Base-by-base conservation (phyloP, 2,797 vertebrate genomes). In the Poecilia gillii region DNA sequence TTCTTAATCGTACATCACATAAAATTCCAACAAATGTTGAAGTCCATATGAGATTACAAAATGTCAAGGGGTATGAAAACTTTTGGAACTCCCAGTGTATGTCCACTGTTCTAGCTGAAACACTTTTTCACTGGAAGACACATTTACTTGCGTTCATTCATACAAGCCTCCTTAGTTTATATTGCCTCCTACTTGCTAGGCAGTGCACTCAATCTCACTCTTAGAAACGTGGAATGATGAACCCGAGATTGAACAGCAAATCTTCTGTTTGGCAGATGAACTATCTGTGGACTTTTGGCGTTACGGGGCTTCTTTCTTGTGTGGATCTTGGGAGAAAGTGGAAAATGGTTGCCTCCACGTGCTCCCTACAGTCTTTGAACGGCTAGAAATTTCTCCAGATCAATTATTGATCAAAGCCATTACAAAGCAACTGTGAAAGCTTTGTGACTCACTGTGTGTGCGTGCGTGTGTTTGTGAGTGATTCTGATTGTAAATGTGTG, bases 381-480 rank as follows among this genome's bases (percentile, higher is more conserved):
- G 88, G 84, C 84, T 83, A 74, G 88, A 93, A 87, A 78, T 89
- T 77, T 80, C 83, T 84, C 84, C 91, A 89, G 89, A 94, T 94
- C 90, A 93, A 92, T 93, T 90, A 93, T 94, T 92, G 91, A 94
- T 93, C 90, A 93, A 93, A 94, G 87, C 82, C 91, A 89, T 94
- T 92, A 91, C 86, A 92, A 91, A 86, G 87, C 84, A 59, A 81
- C 72, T 71, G 79, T 25, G 81, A 82, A 89, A 80, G 81, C 66
- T 53, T 79, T 81, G 81, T 76, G 90, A 81, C 85, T 85, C 41
- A 28, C 16, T 57, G 57, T 76, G 79, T 76, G 73, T 5, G 1
- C 77, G 51, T 78, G 79, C 72, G 73, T 3, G 66, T 49, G 70
- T 45, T 64, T 25, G 73, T 75, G 74, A 77, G 80, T 74, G 83